phyloP scores from a whole-genome alignment of 2,888 invertebrate genomes.

The Smittia sp. region DNA sequence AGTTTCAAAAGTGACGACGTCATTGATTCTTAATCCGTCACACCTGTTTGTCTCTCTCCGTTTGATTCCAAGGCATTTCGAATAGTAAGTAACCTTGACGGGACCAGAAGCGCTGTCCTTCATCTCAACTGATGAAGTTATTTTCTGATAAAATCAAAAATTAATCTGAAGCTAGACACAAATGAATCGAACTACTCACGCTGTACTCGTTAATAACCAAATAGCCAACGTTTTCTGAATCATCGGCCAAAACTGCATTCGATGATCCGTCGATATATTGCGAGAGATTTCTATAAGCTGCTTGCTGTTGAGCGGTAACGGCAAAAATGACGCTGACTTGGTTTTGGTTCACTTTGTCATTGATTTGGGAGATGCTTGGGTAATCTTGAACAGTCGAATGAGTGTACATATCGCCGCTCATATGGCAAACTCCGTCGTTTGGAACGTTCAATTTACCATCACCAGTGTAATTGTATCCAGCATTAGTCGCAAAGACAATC shows the following conservation, averaged over 20 bases:
- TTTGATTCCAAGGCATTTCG: conserved; percentile 67
- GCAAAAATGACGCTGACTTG: conserved; percentile 97
- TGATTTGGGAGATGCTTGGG: conserved; percentile 94
- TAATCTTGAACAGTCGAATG: conserved; percentile 87
- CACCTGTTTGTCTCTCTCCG: conserved; percentile 79
- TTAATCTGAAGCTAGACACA: background rate
- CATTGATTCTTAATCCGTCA: conserved; percentile 85
- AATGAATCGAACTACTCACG: conserved; percentile 54
- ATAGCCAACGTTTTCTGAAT: conserved; percentile 95
- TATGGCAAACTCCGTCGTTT: conserved; percentile 88
- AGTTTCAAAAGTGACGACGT: conserved; percentile 76
- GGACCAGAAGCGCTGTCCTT: conserved; percentile 82
- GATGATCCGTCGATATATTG: conserved; percentile 91
- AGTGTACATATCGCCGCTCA: conserved; percentile 70
- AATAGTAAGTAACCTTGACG: conserved; percentile 82
- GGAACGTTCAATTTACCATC: conserved; percentile 96
- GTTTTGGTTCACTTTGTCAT: conserved; percentile 85
- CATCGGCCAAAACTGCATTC: conserved; percentile 82
- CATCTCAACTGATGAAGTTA: conserved; percentile 89
- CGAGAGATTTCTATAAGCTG: conserved; percentile 78
- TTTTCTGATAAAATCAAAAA: conserved; percentile 62
- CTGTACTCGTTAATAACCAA: conserved; percentile 89
- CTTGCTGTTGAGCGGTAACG: conserved; percentile 81
- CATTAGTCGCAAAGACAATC: conserved; percentile 98
- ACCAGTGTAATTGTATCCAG: conserved; percentile 99